Conservation (phyloP, 2,888 invertebrate species). For the Petrolisthes manimaculis region DNA sequence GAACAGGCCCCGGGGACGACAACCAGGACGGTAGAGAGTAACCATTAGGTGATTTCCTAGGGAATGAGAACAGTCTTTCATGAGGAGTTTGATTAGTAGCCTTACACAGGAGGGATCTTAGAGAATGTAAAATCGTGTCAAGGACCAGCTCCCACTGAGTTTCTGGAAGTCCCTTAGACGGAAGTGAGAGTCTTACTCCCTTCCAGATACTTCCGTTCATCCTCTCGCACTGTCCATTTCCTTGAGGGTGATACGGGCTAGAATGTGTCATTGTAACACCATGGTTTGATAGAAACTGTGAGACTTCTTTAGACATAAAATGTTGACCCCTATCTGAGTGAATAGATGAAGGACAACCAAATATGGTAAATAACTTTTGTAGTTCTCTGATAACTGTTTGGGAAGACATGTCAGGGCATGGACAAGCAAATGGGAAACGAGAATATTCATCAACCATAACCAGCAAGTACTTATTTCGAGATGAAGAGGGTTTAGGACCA, state of each 20-base stretch:
- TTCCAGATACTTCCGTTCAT: neutral
- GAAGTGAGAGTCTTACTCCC: neutral
- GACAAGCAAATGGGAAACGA: too few relatives aligned
- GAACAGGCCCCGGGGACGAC: neutral
- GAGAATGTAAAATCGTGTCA: neutral
- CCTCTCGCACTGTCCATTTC: constrained; percentile 4
- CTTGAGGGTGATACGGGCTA: constrained; percentile 5
- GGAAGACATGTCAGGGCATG: too few relatives aligned
- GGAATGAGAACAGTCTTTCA: neutral
- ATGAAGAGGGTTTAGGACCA: neutral
- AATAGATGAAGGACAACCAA: neutral
- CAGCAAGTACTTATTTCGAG: constrained; percentile 2
- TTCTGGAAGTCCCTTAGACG: neutral
- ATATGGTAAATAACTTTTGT: neutral
- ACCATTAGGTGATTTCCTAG: constrained; percentile 3
- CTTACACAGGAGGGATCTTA: constrained; percentile 1
- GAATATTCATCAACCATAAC: neutral
- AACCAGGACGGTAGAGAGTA: constrained; percentile 7
- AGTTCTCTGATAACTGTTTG: neutral
- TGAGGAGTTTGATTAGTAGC: neutral
- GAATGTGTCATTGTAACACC: neutral
- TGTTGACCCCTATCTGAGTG: neutral
- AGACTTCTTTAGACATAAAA: neutral
- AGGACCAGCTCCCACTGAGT: neutral
- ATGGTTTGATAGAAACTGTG: neutral